Base-by-base conservation (phyloP, 2,888 invertebrate species). In the Orthonevra nobilis region DNA sequence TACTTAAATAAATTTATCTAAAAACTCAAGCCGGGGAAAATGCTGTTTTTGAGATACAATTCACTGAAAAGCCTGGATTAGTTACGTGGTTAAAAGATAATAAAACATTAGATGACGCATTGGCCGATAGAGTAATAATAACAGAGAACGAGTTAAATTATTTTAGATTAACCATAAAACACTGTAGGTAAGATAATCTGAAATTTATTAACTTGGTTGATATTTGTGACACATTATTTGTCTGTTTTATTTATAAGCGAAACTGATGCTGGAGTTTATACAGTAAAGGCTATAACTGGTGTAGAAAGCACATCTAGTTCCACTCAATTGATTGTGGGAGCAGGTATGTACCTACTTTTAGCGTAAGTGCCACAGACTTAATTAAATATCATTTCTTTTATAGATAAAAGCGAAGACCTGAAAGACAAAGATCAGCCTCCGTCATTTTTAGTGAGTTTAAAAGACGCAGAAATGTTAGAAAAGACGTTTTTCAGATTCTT, bases 51-150 rank as follows among this genome's bases (percentile, higher is more conserved):
- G 95, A 95, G 88, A 95, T 95, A 86, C 91, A 92, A 82, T 91
- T 96, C 81, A 91, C 91, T 79, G 90, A 92, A 14, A 89, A 90
- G 48, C 92, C 92, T 1, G 91, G 92, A 9, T 90, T 92, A 30
- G 92, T 97, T 81, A 92, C 92, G 9, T 97, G 97, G 97, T 87
- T 97, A 82, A 96, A 96, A 88, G 95, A 97, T 88, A 97, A 97
- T 89, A 93, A 93, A 87, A 93, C 94, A 0, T 86, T 97, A 83
- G 92, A 93, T 36, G 94, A 95, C 87, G 92, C 91, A 54, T 89
- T 94, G 60, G 94, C 95, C 81, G 95, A 95, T 86, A 91, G 95
- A 10, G 92, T 95, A 54, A 90, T 90, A 81, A 91, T 92, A 82
- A 91, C 92, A 4, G 91, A 90, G 54, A 90, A 90, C 9, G 90